Evolutionary conservation across 2,888 invertebrate species (phyloP), one percentile per base, ranked within the genome.

Genomic region (Platycheirus albimanus): DNA sequence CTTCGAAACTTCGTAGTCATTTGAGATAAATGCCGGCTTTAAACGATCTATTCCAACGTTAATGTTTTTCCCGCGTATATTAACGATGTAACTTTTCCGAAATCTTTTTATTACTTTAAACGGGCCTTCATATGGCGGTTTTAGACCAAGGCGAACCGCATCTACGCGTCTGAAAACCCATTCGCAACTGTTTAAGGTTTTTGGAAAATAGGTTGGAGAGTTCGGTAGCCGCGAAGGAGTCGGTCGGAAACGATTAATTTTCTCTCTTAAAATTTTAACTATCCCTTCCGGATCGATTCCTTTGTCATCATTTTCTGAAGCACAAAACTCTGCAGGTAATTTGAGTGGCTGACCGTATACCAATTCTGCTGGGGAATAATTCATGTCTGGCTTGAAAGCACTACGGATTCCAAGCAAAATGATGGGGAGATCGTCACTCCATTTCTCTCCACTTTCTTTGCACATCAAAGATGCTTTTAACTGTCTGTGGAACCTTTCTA

Each of bases 371-470:
- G n/a, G n/a, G n/a, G n/a, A n/a, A n/a, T n/a, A n/a, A n/a, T n/a
- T 47, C n/a, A 58, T 4, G n/a, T 61, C 63, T 3, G 49, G 41
- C 49, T 67, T 67, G 38, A 56, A 17, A 8, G 67, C 66, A 7
- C 56, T n/a, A 49, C 72, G 10, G 7, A 84, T 69, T 4, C 64
- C 78, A 10, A 78, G 28, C 10, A 66, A 52, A 3, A 74, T 20
- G 24, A 66, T 43, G 10, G 56, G 69, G 19, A 78, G 30, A 30
- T 78, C 58, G 33, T 49, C 38, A 58, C 41, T 56, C 63, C 20
- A 77, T 20, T 47, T 54, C 20, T 1, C 3, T 4, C 8, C 41
- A 41, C 19, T 64, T 17, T 20, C 33, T 30, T 20, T 45, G 19
- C 17, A 45, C n/a, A 11, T 45, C 15, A 54, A 7, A 17, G 54